Base-by-base conservation (phyloP, 2,888 invertebrate genomes). In the Athrips mouffetella region DNA sequence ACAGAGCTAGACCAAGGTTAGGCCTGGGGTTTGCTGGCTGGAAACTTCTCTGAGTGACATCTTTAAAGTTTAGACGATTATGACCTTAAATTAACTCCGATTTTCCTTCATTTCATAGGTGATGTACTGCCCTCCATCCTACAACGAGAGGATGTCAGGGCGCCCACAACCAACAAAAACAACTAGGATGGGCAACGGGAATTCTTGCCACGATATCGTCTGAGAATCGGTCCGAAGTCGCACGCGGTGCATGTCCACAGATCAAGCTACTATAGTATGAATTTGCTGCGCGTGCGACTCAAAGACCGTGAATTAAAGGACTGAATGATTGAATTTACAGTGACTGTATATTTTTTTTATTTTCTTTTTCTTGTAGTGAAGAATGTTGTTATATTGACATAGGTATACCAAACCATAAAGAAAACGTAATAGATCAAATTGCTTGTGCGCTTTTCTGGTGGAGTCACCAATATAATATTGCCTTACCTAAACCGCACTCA, bases 131-230 rank as follows among this genome's bases (percentile, higher is more conserved):
- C 89, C 87, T 1, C 89, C 89, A 0, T 81, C 88, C 0, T 79
- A 86, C 63, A 79, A 80, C 54, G 82, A 83, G 35, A 77, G 73
- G 7, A 78, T 85, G 64, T 81, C 83, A 10, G 76, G 87, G 1
- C 70, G 89, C 7, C 90, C 90, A 1, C 90, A 90, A 52, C 80
- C 89, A 18, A 93, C 93, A 31, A 93, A 92, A 70, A 92, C 93
- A 0, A 93, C 93, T 2, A 84, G 93, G 50, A 92, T 92, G 11
- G 93, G 92, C 62, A 92, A 92, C 69, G 93, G 92, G 10, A 92
- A 91, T 72, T 89, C 91, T 10, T 91, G 91, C 62, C 91, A 91
- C 59, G 89, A 91, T 60, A 84, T 87, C 49, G 87, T 89, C 60
- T 85, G 86, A 87, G 83, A 76, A 15, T 81, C 87, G 59, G 67